Evolutionary conservation across 1,140 invertebrate species (phyloP), one percentile per base, ranked within the genome.

Genomic region (Zelostemma sp.): DNA sequence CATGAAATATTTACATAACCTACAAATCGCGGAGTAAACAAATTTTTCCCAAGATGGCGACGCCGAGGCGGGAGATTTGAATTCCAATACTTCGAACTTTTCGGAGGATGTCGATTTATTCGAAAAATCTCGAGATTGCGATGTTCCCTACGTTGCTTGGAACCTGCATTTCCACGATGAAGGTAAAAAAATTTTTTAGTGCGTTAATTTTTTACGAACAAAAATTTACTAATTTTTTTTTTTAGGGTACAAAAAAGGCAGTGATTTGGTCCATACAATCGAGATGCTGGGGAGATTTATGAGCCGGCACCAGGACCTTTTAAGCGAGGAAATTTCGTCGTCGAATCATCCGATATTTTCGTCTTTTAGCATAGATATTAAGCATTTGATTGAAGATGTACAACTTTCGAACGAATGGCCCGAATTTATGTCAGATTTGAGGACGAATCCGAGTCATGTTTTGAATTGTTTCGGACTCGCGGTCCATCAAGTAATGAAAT

Each of bases 401-500:
- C 85, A 88, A 71, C 89, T 94, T 56, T 68, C 79, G 8, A 81
- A 79, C 28, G 67, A 84, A 17, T 92, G 92, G 90, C 75, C 86
- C 25, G 80, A 86, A 61, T 91, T 95, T 76, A 81, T 87, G 61
- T 85, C 82, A 38, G 90, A 93, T 59, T 78, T 95, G 50, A 87
- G 86, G 73, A 88, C 91, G 50, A 88, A 88, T 61, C 91, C 93
- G 9, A 85, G 88, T 59, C 83, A 85, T 61, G 87, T 89, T 35
- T 84, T 95, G 17, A 87, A 88, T 50, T 89, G 90, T 70, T 78
- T 95, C 18, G 91, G 91, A 54, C 83, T 93, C 63, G 91, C 91
- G 53, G 88, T 93, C 80, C 90, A 94, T 86, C 89, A 93, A 82
- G 89, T 91, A 74, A 61, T 70, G 33, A 14, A 8, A 19, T 1